phyloP scores from a whole-genome alignment of 2,888 invertebrate species.

The Polydrusus cervinus region DNA sequence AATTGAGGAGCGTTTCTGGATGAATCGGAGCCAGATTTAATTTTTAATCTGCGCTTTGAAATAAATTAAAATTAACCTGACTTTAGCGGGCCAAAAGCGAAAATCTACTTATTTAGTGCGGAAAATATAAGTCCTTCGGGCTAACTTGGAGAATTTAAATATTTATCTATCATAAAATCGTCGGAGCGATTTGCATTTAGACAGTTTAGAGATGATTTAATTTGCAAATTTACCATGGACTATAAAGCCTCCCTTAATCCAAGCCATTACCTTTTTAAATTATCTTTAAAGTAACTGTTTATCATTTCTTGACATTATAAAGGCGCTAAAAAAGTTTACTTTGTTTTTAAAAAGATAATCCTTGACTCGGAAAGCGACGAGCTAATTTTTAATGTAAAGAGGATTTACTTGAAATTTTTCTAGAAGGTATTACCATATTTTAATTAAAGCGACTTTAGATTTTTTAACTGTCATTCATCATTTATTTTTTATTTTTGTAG shows the following conservation, averaged over 20 bases:
- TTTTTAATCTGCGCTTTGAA: conserved; percentile 26
- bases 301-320: conserved; percentile 42
- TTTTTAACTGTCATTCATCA: conserved; percentile 7
- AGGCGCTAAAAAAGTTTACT: conserved; percentile 45
- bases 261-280: conserved; percentile 49
- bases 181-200: conserved; percentile 44
- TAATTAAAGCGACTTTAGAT: conserved; percentile 15
- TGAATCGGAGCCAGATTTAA: conserved; percentile 11
- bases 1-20: background rate
- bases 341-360: conserved; percentile 47
- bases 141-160: conserved; percentile 42
- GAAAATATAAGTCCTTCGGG: conserved; percentile 38
- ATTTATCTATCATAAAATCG: conserved; percentile 46
- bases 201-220: conserved; percentile 44
- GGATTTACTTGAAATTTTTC: conserved; percentile 44
- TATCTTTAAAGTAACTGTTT: conserved; percentile 45
- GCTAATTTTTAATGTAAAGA: conserved; percentile 50
- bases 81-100: conserved; percentile 6
- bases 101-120: conserved; percentile 37
- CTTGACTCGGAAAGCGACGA: conserved; percentile 27
- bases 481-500: conserved; percentile 4
- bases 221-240: conserved; percentile 42
- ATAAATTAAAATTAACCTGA: conserved; percentile 29
- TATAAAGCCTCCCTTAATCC: conserved; percentile 36
- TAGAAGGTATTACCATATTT: conserved; percentile 28